Percentiles rank a stretch among this genome's conserved stretches.
Conservation (phyloP, 2,888 invertebrate genomes). For the Cephonodes hylas region DNA sequence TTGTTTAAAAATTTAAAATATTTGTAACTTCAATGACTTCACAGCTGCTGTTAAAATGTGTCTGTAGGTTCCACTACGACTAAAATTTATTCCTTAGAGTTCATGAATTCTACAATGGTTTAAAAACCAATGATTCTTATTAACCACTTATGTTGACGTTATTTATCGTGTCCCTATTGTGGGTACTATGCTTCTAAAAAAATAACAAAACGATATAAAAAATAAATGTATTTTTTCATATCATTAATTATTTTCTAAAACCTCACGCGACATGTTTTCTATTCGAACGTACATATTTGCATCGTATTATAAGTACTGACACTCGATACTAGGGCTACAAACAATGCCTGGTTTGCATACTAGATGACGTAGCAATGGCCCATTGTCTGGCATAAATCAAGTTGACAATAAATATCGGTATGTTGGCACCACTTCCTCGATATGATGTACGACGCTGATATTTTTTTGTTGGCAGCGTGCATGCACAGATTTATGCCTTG, state of each 20-base stretch:
- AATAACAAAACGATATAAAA: too few species aligned
- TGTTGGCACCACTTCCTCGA: not conserved
- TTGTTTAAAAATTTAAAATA: too few species aligned
- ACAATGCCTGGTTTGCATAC: conserved; percentile 1
- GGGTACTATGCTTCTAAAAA: too few species aligned
- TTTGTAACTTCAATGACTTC: too few species aligned
- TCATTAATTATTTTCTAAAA: not conserved
- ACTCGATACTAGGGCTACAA: not conserved
- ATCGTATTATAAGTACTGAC: not conserved
- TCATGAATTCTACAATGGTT: too few species aligned
- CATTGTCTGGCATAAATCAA: not conserved
- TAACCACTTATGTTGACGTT: too few species aligned
- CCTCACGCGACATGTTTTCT: not conserved
- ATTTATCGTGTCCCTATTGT: too few species aligned
- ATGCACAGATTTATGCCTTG: not conserved
- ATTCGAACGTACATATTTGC: not conserved
- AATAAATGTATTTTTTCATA: too few species aligned
- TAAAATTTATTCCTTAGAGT: too few species aligned
- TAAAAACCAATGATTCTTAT: too few species aligned
- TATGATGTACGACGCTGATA: not conserved
- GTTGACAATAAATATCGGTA: conserved; percentile 5
- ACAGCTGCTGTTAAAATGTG: too few species aligned
- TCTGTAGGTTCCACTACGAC: too few species aligned
- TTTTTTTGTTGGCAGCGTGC: not conserved
- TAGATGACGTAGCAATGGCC: not conserved